Evolutionary conservation across 2,888 invertebrate species (phyloP).

Genomic region (Onthophagus sagittarius): DNA sequence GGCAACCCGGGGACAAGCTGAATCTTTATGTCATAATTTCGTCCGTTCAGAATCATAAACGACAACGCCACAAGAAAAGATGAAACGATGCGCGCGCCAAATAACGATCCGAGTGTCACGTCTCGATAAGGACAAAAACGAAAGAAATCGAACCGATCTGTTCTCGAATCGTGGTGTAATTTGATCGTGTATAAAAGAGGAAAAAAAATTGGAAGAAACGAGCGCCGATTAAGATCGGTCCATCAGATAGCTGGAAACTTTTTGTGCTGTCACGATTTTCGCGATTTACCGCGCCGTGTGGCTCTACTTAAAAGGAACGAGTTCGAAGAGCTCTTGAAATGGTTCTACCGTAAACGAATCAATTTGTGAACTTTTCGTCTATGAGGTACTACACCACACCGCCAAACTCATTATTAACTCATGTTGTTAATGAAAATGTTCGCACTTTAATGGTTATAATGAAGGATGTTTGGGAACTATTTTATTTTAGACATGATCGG

Average conservation of each 20-base stretch:
- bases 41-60: neutral
- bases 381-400: neutral
- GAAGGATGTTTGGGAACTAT: neutral
- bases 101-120: neutral
- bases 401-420: too few relatives aligned
- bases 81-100: too few relatives aligned
- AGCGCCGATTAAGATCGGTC: neutral
- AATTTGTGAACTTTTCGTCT: neutral
- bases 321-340: neutral
- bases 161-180: neutral
- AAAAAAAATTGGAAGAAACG: neutral
- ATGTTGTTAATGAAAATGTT: too few relatives aligned
- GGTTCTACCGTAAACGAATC: neutral
- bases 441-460: neutral
- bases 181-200: neutral
- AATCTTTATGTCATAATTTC: neutral
- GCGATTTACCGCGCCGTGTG: neutral
- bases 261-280: neutral
- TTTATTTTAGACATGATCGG: neutral
- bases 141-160: neutral
- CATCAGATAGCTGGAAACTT: neutral
- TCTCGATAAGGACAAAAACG: neutral
- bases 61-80: neutral
- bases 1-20: neutral
- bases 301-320: neutral